These are phyloP conservation scores for Dioctria rufipes DNA, from an alignment of 2,888 invertebrate species.

Conservation along the genomic window DNA sequence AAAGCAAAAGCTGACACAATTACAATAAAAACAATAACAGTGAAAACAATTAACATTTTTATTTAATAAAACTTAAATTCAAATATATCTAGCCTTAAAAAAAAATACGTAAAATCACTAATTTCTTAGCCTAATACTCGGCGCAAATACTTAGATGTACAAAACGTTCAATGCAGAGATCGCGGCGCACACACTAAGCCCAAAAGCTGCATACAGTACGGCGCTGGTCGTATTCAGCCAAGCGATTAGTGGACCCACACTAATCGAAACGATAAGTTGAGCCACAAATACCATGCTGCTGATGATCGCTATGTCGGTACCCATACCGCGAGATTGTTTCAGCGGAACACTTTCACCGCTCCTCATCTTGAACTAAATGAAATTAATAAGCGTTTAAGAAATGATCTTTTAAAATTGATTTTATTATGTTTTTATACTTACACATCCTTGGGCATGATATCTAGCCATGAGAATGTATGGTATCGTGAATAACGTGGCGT, in stretches of 20 bases:
- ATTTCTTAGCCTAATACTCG: too few species aligned
- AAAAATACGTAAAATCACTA: too few species aligned
- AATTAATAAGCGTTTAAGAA: conserved; percentile 30
- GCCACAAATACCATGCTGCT: conserved; percentile 71
- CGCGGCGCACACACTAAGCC: conserved; percentile 68
- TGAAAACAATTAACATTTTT: too few species aligned
- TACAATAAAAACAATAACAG: too few species aligned
- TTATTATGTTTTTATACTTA: conserved; percentile 63
- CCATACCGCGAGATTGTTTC: conserved; percentile 70
- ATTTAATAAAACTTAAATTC: too few species aligned
- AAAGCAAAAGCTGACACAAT: too few species aligned
- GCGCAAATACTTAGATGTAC: conserved; percentile 61
- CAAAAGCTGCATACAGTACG: conserved; percentile 69
- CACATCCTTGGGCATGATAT: conserved; percentile 71
- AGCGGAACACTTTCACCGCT: conserved; percentile 69
- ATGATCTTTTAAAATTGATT: conserved; percentile 2
- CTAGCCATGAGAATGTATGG: conserved; percentile 70
- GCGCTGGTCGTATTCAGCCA: conserved; percentile 68
- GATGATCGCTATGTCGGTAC: conserved; percentile 71
- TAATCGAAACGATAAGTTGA: conserved; percentile 69
- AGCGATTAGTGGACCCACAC: conserved; percentile 67
- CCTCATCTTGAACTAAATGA: conserved; percentile 66
- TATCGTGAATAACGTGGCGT: conserved; percentile 71
- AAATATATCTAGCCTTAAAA: too few species aligned
- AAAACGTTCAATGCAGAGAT: conserved; percentile 70